phyloP scores from a whole-genome alignment of 2,797 vertebrate genomes.

The Dryobates pubescens region DNA sequence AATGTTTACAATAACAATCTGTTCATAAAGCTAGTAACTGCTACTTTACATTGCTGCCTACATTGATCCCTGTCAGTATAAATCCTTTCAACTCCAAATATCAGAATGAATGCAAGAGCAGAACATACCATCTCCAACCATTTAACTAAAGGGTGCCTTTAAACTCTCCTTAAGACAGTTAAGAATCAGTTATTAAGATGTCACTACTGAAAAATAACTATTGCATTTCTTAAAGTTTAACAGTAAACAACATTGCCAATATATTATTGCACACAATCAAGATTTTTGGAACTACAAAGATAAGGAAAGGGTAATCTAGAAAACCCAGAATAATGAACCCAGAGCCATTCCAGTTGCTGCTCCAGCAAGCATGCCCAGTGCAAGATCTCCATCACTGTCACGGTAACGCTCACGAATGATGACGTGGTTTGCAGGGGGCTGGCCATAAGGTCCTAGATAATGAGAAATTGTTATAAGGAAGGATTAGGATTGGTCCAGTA shows the following conservation, averaged over 20 bases:
- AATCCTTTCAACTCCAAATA: not conserved
- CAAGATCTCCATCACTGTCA: conserved; percentile 87
- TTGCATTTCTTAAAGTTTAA: conserved; percentile 64
- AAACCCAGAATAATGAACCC: conserved; percentile 94
- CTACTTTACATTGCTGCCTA: conserved; percentile 23
- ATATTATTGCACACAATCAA: conserved; percentile 72
- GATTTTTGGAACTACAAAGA: conserved; percentile 62
- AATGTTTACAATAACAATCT: not conserved
- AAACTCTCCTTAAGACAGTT: conserved; percentile 46
- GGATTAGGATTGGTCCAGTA: not conserved
- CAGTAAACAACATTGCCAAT: conserved; percentile 72
- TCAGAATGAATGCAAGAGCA: conserved; percentile 15
- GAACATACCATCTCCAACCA: not conserved
- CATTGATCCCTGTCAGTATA: not conserved
- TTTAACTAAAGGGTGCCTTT: conserved; percentile 37
- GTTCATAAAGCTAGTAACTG: conserved; percentile 14
- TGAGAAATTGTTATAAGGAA: not conserved
- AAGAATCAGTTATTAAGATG: conserved; percentile 53
- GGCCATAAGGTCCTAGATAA: conserved; percentile 82
- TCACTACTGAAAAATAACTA: conserved; percentile 71
- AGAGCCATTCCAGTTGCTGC: conserved; percentile 94
- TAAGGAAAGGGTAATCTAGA: conserved; percentile 75
- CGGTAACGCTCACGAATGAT: conserved; percentile 89
- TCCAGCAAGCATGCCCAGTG: conserved; percentile 92
- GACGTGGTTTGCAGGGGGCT: conserved; percentile 85